Evolutionary conservation across 2,888 invertebrate genomes (phyloP), one percentile per base, ranked within the genome.

Genomic region (Arctia plantaginis): DNA sequence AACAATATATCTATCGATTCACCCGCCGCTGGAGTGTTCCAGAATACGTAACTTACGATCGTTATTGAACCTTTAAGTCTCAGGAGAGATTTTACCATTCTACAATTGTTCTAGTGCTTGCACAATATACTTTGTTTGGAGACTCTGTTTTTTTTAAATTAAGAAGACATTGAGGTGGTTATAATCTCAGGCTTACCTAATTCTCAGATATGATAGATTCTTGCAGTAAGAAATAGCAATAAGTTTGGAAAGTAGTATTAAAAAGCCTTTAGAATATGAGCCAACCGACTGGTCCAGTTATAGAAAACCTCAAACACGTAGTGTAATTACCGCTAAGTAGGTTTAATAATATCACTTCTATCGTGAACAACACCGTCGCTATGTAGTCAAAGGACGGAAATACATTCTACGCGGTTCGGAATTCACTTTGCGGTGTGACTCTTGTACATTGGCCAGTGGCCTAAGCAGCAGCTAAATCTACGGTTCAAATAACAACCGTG

Each of bases 391-490:
- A 85, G 80, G 80, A 73, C 87, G 91, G 91, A 92, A 90, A 90
- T 88, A 90, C 89, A 90, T 91, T 89, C 89, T 87, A 84, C 82
- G 90, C 83, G 90, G 91, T 91, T 90, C 87, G 86, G 87, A 91
- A 91, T 91, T 88, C 89, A 90, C 88, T 92, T 92, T 91, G 90
- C 81, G 90, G 89, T 82, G 80, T 86, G 86, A 88, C 88, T 89
- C 83, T 83, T 81, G 79, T 82, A 81, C 75, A 64, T 70, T 85
- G 82, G 74, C 81, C 82, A 85, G 85, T 85, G 84, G 79, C 79
- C 77, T 80, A 82, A 86, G 80, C 83, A 81, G 78, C 76, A 35
- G 6, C 62, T 68, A 35, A 66, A 66, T 70, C n/a, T 41, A 70
- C 62, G 71, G 77, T 47, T 69, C 76, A 33, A 83, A 75, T 80